Percentiles rank a stretch among this genome's conserved stretches.
These are phyloP conservation scores for Podarcis cretensis DNA, from an alignment of 2,113 vertebrate genomes.

Conservation along the genomic window DNA sequence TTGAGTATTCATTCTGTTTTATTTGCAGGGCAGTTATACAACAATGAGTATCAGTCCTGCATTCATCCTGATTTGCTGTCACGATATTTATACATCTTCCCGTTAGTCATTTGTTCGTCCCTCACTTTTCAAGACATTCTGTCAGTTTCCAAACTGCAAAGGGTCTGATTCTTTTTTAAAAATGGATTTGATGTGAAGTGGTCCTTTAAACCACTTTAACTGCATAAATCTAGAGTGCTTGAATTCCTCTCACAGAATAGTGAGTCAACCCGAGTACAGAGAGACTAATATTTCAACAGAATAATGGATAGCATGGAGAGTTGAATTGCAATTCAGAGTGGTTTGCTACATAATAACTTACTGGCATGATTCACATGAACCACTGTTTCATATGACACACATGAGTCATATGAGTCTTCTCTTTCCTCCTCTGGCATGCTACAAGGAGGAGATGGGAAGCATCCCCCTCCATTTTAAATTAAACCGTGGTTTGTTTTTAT, in stretches of 20 bases:
- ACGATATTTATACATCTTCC: too few species aligned
- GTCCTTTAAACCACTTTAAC: too few species aligned
- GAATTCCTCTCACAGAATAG: neutral
- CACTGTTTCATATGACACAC: neutral
- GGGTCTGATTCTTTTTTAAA: too few species aligned
- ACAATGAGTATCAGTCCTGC: too few species aligned
- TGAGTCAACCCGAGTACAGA: neutral
- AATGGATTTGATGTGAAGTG: too few species aligned
- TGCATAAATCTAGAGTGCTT: too few species aligned
- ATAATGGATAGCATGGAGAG: neutral
- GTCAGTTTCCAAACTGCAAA: too few species aligned
- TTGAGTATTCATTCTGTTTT: too few species aligned
- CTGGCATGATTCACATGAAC: neutral
- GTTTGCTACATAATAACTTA: conserved; percentile 30
- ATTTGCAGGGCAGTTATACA: too few species aligned
- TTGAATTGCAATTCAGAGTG: neutral
- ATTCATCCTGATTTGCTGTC: too few species aligned
- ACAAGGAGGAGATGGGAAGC: neutral
- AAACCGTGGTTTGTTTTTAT: neutral
- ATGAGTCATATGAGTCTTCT: neutral
- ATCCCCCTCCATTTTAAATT: neutral
- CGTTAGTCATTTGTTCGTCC: too few species aligned
- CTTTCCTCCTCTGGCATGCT: neutral
- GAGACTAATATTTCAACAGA: neutral
- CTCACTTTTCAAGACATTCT: too few species aligned